These are phyloP conservation scores for Scolopax mira DNA, from an alignment of 2,113 vertebrate species.

Conservation along the genomic window DNA sequence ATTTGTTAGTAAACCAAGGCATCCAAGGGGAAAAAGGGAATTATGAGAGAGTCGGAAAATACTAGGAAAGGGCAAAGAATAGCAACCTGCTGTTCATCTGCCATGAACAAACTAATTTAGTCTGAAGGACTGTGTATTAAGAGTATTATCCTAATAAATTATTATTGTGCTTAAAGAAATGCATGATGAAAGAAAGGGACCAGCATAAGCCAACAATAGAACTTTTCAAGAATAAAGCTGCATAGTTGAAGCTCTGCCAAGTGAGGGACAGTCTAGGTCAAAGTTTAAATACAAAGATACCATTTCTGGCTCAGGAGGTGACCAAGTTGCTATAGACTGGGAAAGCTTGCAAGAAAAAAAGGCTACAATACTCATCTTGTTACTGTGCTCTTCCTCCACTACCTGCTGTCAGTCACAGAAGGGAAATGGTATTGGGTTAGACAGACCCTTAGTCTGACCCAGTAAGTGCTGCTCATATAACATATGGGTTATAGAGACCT, in stretches of 20 bases:
- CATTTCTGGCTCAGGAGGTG: not conserved
- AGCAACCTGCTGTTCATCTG: conserved; percentile 6
- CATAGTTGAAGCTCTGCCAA: not conserved
- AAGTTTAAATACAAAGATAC: not conserved
- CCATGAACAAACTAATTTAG: not conserved
- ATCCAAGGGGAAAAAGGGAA: not conserved
- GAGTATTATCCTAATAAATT: not conserved
- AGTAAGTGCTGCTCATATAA: not conserved
- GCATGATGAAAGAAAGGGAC: no score
- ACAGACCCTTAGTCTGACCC: not conserved
- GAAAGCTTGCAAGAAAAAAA: not conserved
- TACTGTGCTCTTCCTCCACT: not conserved
- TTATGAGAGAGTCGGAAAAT: not conserved
- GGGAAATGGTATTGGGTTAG: not conserved
- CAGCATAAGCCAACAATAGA: not conserved
- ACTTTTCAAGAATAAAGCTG: not conserved
- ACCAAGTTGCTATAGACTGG: not conserved
- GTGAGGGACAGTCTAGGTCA: not conserved
- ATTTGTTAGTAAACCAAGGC: conserved; percentile 39
- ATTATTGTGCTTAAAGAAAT: not conserved
- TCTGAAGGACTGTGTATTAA: not conserved
- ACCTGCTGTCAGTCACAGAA: not conserved
- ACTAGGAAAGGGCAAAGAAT: conserved; percentile 22
- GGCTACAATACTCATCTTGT: accelerated
- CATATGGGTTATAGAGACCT: not conserved